Evolutionary conservation across 2,888 invertebrate species (phyloP).

Genomic region (Calliphora vomitoria): DNA sequence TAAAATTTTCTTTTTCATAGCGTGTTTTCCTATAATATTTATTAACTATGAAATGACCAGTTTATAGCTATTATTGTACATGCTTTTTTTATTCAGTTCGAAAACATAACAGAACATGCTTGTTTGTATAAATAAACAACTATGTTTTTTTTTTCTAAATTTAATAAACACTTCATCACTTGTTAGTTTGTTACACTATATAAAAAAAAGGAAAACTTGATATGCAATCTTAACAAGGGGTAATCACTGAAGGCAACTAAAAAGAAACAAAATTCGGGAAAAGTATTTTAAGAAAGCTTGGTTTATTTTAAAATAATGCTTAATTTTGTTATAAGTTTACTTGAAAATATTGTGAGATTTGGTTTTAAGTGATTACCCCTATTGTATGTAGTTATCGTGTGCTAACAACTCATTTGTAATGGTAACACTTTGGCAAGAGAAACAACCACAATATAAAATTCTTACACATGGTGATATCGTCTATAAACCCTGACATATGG

Average conservation of each 20-base stretch:
- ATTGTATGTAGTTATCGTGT: constrained; percentile 6
- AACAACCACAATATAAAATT: neutral
- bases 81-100: neutral
- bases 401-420: constrained; percentile 50
- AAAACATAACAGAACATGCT: constrained; percentile 36
- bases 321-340: neutral
- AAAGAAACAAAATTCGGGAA: neutral
- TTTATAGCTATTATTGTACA: constrained; percentile 19
- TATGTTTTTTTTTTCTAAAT: neutral
- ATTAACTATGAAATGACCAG: constrained; percentile 20
- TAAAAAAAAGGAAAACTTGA: neutral
- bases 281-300: neutral
- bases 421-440: constrained; percentile 18
- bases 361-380: neutral
- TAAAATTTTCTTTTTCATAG: neutral
- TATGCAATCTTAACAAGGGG: neutral
- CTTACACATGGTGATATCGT: constrained; percentile 12
- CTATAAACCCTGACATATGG: constrained; percentile 29
- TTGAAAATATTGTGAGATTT: neutral
- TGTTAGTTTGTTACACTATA: constrained; percentile 18
- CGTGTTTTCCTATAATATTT: constrained; percentile 31
- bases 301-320: too few species aligned
- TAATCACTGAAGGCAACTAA: too few species aligned
- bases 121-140: constrained; percentile 1
- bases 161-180: constrained; percentile 54